Evolutionary conservation across 2,797 vertebrate genomes (phyloP).

Genomic region (Gymnothorax javanicus): DNA sequence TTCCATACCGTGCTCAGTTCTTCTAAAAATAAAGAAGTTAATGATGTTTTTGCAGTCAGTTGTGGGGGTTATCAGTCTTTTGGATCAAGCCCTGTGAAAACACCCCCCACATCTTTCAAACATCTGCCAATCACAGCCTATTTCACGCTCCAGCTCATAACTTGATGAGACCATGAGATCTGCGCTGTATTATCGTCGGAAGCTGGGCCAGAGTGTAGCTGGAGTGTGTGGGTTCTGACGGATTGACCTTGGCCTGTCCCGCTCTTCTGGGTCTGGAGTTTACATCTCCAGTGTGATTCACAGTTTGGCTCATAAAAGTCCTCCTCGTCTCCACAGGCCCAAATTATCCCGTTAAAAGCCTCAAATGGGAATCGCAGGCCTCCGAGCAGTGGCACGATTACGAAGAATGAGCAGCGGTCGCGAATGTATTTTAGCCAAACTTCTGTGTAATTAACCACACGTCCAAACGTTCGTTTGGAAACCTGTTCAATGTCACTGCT

Average conservation of each 20-base stretch:
- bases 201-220: not conserved
- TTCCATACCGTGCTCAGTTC: not conserved
- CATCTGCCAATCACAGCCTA: not conserved
- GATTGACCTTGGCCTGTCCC: not conserved
- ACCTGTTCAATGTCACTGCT: not conserved
- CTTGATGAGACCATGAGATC: not conserved
- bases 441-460: not conserved
- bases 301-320: not conserved
- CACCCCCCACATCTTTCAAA: not conserved
- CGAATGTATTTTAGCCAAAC: not conserved
- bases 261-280: not conserved
- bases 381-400: not conserved
- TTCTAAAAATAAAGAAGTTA: not conserved
- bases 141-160: not conserved
- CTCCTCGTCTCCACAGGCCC: not conserved
- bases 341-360: not conserved
- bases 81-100: constrained; percentile 29
- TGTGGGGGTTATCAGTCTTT: constrained; percentile 43
- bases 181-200: not conserved
- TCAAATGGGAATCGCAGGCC: not conserved
- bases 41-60: constrained; percentile 56
- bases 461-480: not conserved
- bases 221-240: not conserved
- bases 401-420: not conserved
- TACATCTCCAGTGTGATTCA: not conserved